Evolutionary conservation across 2,113 vertebrate species (phyloP).

Genomic region (Cyprinodon tularosa): DNA sequence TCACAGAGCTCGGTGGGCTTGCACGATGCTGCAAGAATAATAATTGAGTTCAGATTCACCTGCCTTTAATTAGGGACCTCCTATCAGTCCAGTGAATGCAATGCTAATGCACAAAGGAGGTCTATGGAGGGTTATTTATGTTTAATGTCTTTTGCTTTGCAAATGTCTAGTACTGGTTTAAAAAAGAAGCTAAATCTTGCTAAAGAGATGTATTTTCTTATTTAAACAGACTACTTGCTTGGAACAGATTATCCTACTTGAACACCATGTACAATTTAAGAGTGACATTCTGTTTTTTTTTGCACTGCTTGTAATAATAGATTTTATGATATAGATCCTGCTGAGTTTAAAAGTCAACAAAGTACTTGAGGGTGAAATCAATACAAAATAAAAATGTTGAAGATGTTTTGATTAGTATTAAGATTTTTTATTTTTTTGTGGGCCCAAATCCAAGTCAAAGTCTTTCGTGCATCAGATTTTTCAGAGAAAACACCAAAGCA

Average conservation of each 20-base stretch:
- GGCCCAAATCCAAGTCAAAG: no score
- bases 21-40: constrained; percentile 74
- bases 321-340: not conserved
- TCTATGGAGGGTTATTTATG: constrained; percentile 63
- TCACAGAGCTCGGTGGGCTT: constrained; percentile 68
- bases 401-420: no score
- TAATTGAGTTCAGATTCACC: constrained; percentile 80
- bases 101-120: constrained; percentile 60
- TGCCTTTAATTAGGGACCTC: constrained; percentile 78
- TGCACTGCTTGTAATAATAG: not conserved
- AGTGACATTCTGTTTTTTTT: not conserved
- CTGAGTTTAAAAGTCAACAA: no score
- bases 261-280: not conserved
- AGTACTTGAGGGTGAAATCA: not conserved
- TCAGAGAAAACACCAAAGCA: no score
- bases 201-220: constrained; percentile 5
- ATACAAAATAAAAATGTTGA: no score
- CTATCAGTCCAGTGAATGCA: constrained; percentile 66
- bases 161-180: constrained; percentile 7
- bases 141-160: constrained; percentile 54
- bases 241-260: not conserved
- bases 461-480: no score
- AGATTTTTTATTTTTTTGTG: no score
- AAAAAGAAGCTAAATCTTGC: constrained; percentile 18
- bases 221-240: not conserved